Evolutionary conservation across 2,797 vertebrate genomes (phyloP), one percentile per base, ranked within the genome.

Genomic region (Acomys russatus): DNA sequence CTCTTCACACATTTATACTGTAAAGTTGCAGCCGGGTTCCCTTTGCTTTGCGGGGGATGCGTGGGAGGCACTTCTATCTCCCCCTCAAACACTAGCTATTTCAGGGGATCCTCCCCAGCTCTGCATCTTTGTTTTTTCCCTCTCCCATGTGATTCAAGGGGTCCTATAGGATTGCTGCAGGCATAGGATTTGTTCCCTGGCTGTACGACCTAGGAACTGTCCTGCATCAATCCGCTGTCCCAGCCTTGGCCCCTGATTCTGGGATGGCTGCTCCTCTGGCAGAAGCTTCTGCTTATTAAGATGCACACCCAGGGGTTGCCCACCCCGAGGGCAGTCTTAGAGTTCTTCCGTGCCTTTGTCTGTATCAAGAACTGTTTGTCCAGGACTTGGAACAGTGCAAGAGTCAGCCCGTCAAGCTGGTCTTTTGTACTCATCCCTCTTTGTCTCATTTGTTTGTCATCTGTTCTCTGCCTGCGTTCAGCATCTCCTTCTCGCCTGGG

Each of bases 1-100:
- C 10, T 11, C 4, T 3, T 63, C 38, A 9, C 51, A 15, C 1
- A 35, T n/a, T n/a, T 18, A 33, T 23, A 14, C 54, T 10, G 0
- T 70, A 10, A 71, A 63, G 35, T 28, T 44, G 15, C 68, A 44
- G 15, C 23, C n/a, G 33, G 30, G 20, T 68, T 73, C 71, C n/a
- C 35, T 14, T n/a, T 92, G 68, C 23, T 38, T 44, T 63, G 51
- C n/a, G 82, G 84, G 23, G n/a, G 79, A 20, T 61, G 63, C 15
- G n/a, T 14, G 18, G 3, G 56, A 7, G 38, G 23, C 30, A 17
- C 38, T 9, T 51, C 25, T 8, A 33, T 23, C 14, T 33, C 8
- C 35, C 35, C 18, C 54, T 28, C 51, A 79, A 56, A 33, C 33
- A 30, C 49, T 6, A 38, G n/a, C 28, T 4, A 38, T 28, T 18